Evolutionary conservation across 2,888 invertebrate genomes (phyloP), one percentile per base, ranked within the genome.

Genomic region (Parnassius smintheus): DNA sequence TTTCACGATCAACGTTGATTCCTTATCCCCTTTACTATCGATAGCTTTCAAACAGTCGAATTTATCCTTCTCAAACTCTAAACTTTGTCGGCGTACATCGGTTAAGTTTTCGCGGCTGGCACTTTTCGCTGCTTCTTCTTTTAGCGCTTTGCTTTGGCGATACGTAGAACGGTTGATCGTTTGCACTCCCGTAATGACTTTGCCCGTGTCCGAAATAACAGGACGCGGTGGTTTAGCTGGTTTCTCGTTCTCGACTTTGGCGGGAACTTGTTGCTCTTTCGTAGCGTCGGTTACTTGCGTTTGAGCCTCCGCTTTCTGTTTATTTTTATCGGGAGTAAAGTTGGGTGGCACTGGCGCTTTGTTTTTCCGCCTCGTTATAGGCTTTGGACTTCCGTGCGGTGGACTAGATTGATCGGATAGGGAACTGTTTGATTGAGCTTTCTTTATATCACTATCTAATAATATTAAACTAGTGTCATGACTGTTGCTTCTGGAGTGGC

Each of bases 321-420:
- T 85, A 61, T 75, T 85, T 68, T 92, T 92, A 66, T 93, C 92
- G 0, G 92, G 92, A 1, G 92, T 92, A 66, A 92, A 92, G 69
- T 92, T 92, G 4, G 94, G 94, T 48, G 95, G 95, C 12, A 94
- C 94, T 2, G 95, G 96, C 0, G 95, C 95, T 77, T 96, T 96
- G 73, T 95, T 95, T 84, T 96, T 96, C 74, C 95, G 93, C 64
- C 96, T 91, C 69, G 93, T 85, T 56, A 94, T 93, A 9, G 95
- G 95, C 72, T 95, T 95, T 18, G 96, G 96, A 83, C 96, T 96
- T 48, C 95, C 94, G 71, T 94, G 93, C 4, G 95, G 94, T 66
- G 95, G 95, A 84, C 95, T 95, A 74, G 93, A 94, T 72, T 93
- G 92, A 76, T 95, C 94, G 13, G 94, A 94, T 4, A 95, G 85